Base-by-base conservation (phyloP, 1,140 invertebrate species). In the Lethocerus indicus region DNA sequence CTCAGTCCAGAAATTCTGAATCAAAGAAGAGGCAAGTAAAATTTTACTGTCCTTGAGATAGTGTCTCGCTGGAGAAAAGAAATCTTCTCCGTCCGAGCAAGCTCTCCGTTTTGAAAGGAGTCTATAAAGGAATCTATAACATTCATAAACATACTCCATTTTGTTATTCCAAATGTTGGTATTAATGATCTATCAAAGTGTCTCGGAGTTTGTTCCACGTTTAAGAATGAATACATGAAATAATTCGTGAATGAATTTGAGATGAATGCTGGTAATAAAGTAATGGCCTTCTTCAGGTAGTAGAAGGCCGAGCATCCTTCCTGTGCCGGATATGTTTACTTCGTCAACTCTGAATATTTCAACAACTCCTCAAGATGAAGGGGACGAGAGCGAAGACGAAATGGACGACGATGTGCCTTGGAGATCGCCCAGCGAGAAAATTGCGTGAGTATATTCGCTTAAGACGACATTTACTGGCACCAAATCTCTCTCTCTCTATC, bases 351-450 rank as follows among this genome's bases (percentile, higher is more conserved):
- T 85, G 42, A 83, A 82, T 60, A 77, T 86, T 45, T 71, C 79
- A 0, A 70, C 76, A 21, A 76, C 78, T 48, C 77, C 76, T 43
- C 70, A 79, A 24, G 79, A 82, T 20, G 77, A 77, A 51, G 77
- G 72, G 0, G 83, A 87, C 53, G 84, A 86, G 56, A 87, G 83
- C 56, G 85, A 88, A 57, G 85, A 89, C 56, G 86, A 90, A 63
- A 74, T 87, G 44, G 84, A 87, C 28, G 85, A 88, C 57, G 83
- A 90, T 51, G 85, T 88, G 23, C 84, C 86, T 1, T 89, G 86
- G 85, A 71, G 83, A 56, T 84, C 84, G 2, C 83, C 84, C 0
- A 87, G 83, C 37, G 86, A 90, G 64, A 88, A 87, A 66, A 88
- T 89, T 60, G 80, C 83, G 82, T 88, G 76, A 83, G 83, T 53